Evolutionary conservation across 2,797 vertebrate species (phyloP).

Genomic region (Varecia variegata): DNA sequence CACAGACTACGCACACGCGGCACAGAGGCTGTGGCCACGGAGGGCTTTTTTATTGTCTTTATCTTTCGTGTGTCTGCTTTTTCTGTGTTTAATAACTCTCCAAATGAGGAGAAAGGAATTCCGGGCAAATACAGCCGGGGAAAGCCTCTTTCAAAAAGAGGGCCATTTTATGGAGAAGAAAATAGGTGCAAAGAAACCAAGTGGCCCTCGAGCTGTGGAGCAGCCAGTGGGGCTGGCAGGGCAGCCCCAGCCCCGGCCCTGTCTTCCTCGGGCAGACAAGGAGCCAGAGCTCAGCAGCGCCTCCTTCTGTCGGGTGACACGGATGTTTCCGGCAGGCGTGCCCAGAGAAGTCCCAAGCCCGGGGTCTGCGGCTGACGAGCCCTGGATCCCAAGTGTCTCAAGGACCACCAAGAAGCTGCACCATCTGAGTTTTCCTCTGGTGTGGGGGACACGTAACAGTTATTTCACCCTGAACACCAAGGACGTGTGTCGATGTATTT

Average conservation of each 20-base stretch:
- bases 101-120: background rate
- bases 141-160: background rate
- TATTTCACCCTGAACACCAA: background rate
- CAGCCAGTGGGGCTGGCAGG: background rate
- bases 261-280: background rate
- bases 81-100: background rate
- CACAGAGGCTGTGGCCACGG: accelerated
- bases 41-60: background rate
- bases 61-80: background rate
- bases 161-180: background rate
- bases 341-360: background rate
- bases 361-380: background rate
- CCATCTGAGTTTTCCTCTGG: background rate
- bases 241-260: background rate
- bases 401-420: accelerated
- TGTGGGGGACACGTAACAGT: accelerated
- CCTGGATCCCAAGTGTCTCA: background rate
- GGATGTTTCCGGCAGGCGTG: background rate
- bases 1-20: background rate
- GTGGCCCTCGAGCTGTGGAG: background rate
- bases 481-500: background rate
- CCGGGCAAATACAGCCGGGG: background rate
- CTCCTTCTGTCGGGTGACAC: background rate
- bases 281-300: accelerated
- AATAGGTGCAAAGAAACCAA: background rate